Evolutionary conservation across 2,113 vertebrate species (phyloP).

Genomic region (Platysternon megacephalum): DNA sequence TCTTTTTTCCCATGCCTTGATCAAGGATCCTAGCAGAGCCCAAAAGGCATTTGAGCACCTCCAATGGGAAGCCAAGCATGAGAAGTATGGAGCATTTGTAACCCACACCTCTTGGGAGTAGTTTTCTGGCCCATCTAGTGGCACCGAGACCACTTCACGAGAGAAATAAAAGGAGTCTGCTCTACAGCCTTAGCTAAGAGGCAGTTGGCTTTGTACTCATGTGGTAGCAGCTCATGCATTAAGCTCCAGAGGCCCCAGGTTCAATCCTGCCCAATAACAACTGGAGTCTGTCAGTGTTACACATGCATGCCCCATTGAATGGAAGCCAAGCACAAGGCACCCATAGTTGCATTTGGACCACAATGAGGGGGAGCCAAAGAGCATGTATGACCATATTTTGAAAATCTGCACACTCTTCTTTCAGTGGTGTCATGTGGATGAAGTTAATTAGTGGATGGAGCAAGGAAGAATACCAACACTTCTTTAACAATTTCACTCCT

Average conservation of each 20-base stretch:
- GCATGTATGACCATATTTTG: background rate
- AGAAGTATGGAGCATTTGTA: background rate
- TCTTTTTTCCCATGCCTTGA: background rate
- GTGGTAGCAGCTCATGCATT: too few relatives aligned
- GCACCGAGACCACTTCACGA: too few relatives aligned
- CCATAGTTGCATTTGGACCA: background rate
- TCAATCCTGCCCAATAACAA: too few relatives aligned
- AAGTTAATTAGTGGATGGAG: background rate
- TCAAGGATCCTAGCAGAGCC: background rate
- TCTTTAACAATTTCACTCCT: background rate
- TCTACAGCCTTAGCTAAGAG: too few relatives aligned
- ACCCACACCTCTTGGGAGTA: too few relatives aligned
- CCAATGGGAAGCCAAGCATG: background rate
- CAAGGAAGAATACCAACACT: background rate
- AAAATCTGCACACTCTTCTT: background rate
- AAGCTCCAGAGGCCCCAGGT: too few relatives aligned
- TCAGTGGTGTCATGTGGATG: background rate
- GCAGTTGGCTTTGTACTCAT: too few relatives aligned
- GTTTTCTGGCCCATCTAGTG: too few relatives aligned
- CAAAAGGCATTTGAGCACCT: background rate
- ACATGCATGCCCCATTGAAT: background rate
- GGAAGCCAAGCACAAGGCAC: background rate
- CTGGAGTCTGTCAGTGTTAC: too few relatives aligned
- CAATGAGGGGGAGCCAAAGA: background rate
- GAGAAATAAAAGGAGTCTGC: too few relatives aligned